Evolutionary conservation across 2,888 invertebrate species (phyloP).

Genomic region (Trissolcus brochymenae): DNA sequence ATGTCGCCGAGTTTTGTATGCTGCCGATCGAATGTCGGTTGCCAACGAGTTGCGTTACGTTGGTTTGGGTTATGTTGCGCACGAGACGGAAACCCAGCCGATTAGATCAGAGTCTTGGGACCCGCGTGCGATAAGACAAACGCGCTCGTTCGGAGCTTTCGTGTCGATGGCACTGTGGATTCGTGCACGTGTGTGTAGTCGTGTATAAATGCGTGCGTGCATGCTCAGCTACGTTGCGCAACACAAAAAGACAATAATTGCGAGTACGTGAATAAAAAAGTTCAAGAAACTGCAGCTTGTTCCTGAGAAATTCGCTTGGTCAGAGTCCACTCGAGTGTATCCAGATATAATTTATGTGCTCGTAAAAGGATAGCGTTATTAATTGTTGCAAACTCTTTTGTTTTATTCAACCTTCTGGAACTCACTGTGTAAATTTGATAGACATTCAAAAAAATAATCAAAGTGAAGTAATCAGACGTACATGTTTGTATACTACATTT

Average conservation of each 20-base stretch:
- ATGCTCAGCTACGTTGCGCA: slow-evolving; percentile 1
- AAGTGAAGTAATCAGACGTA: too few species aligned
- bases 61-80: slow-evolving; percentile 17
- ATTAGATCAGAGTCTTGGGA: slow-evolving; percentile 62
- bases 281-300: not conserved
- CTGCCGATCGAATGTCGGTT: slow-evolving; percentile 42
- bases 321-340: too few species aligned
- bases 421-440: too few species aligned
- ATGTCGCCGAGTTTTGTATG: slow-evolving; percentile 47
- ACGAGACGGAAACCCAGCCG: slow-evolving; percentile 55
- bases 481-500: too few species aligned
- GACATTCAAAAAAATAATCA: too few species aligned
- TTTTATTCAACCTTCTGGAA: too few species aligned
- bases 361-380: too few species aligned
- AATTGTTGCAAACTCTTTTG: too few species aligned
- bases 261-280: not conserved
- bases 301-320: not conserved
- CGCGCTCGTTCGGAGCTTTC: slow-evolving; percentile 67
- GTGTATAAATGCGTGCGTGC: not conserved
- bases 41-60: slow-evolving; percentile 40
- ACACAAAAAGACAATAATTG: slow-evolving; percentile 20
- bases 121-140: slow-evolving; percentile 65
- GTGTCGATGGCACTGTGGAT: slow-evolving; percentile 62
- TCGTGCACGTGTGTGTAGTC: not conserved
- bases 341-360: too few species aligned